These are phyloP conservation scores for Tetrao urogallus DNA, from an alignment of 2,113 vertebrate genomes.

Conservation along the genomic window DNA sequence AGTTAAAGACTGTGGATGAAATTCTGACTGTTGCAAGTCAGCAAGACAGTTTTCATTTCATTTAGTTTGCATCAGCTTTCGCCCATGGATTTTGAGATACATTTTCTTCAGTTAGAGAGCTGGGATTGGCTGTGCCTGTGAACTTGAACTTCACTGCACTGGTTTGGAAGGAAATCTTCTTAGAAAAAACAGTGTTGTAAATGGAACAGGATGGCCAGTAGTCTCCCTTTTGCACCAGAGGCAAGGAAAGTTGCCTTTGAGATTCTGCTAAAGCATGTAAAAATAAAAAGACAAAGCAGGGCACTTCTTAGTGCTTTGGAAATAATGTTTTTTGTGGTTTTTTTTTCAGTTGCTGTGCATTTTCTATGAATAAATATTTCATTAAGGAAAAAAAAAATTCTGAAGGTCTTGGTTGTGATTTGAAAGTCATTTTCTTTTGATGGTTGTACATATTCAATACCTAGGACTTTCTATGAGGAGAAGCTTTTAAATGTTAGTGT, in stretches of 20 bases:
- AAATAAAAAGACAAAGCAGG: neutral
- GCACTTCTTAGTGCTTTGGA: neutral
- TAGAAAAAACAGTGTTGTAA: neutral
- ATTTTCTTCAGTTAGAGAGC: neutral
- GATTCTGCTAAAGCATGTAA: neutral
- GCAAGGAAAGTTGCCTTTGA: neutral
- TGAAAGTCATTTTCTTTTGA: neutral
- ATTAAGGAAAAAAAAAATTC: neutral
- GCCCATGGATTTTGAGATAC: constrained; percentile 16
- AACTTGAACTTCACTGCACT: constrained; percentile 8
- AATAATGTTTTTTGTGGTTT: neutral
- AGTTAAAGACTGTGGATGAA: neutral
- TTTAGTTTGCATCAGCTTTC: constrained; percentile 5
- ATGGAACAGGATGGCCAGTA: neutral
- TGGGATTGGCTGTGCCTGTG: constrained; percentile 5
- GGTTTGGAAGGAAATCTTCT: constrained; percentile 14
- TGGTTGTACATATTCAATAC: neutral
- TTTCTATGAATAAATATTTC: neutral
- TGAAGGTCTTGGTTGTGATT: neutral
- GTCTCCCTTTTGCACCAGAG: neutral
- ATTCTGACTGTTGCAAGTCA: neutral
- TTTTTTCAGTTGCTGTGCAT: neutral
- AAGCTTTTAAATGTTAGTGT: neutral
- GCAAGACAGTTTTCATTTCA: neutral
- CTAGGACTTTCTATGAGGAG: neutral